Base-by-base conservation (phyloP, 2,888 invertebrate genomes). In the Ectobius pallidus region DNA sequence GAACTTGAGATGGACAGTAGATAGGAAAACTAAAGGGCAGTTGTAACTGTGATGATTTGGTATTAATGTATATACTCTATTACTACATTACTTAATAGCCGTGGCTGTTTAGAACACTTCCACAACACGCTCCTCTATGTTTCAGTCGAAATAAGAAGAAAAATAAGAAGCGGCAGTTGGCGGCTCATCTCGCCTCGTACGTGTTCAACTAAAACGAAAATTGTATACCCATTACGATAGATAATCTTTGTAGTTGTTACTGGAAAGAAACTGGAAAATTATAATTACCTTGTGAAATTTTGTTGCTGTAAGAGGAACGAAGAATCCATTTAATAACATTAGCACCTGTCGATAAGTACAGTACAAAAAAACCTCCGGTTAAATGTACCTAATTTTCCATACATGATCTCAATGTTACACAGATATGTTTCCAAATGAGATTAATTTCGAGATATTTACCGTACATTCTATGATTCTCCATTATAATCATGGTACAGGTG, bases 251-350 rank as follows among this genome's bases (percentile, higher is more conserved):
- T 6, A 58, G n/a, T n/a, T n/a, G n/a, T n/a, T n/a, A n/a, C n/a
- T n/a, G n/a, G n/a, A n/a, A n/a, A n/a, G 3, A 4, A 3, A 1
- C 58, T 58, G 58, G 22, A 58, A 30, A 58, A 58, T 30, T 30
- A 30, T 32, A 30, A 32, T 30, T 52, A 11, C 3, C 25, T 52
- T 52, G 25, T 25, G 52, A 52, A 52, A 52, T 22, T 58, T 25
- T 16, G n/a, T 58, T 58, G n/a, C 27, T 16, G 1, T 16, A 30
- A 30, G 6, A 30, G 58, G 25, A 25, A 52, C 52, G 1, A 52
- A 22, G 52, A 52, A 52, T 18, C 25, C 52, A 52, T 52, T 30
- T 58, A 58, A 58, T 58, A 30, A n/a, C 58, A 32, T 58, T 58
- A 58, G 27, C 58, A 58, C 58, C 58, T 58, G 58, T 16, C 58